These are phyloP conservation scores for Propithecus perrieri DNA, from an alignment of 2,797 vertebrate species.

Conservation along the genomic window DNA sequence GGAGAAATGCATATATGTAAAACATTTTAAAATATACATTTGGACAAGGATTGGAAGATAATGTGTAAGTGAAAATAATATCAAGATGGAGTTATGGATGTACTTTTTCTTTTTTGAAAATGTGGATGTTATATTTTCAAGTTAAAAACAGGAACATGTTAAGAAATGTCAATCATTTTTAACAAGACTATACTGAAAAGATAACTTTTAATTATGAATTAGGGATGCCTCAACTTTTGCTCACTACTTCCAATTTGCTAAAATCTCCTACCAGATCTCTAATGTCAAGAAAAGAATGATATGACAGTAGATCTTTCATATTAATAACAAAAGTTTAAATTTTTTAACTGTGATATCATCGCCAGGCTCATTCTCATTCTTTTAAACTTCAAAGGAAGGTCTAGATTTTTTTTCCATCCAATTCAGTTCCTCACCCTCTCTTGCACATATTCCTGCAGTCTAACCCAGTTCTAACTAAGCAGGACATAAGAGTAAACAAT, in stretches of 20 bases:
- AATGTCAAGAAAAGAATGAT: background rate
- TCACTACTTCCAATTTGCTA: background rate
- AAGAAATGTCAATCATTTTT: slow-evolving; percentile 15
- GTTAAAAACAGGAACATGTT: background rate
- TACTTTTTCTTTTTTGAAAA: background rate
- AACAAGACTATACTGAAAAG: slow-evolving; percentile 2
- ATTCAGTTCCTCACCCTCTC: background rate
- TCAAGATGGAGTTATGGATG: background rate
- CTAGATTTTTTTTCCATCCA: background rate
- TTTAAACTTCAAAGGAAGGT: background rate
- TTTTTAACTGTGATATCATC: background rate
- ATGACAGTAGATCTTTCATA: background rate
- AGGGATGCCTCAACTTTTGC: background rate
- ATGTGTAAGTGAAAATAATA: slow-evolving; percentile 24
- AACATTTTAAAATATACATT: background rate
- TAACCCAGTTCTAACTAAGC: background rate
- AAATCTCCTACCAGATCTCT: background rate
- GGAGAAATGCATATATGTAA: background rate
- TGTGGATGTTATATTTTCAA: slow-evolving; percentile 24
- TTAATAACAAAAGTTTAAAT: background rate
- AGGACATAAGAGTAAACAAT: background rate
- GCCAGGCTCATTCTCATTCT: background rate
- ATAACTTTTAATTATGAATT: background rate
- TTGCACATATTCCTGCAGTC: background rate
- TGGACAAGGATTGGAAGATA: background rate